phyloP scores from a whole-genome alignment of 2,797 vertebrate species.

The Nannoperca australis region DNA sequence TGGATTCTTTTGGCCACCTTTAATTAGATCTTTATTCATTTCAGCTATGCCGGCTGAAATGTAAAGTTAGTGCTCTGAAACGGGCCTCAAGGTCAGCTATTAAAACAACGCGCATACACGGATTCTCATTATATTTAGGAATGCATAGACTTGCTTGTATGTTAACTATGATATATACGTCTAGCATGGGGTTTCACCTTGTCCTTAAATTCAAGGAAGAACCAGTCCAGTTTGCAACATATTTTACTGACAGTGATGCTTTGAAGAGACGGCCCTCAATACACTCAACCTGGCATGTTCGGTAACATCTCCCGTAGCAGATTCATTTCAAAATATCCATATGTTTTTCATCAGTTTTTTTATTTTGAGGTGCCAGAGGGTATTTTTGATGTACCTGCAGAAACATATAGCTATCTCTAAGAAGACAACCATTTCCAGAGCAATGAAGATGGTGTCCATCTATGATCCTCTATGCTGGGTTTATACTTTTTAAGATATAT shows the following conservation, averaged over 20 bases:
- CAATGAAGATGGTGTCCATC: too few species aligned
- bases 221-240: constrained; percentile 5
- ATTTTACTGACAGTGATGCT: constrained; percentile 48
- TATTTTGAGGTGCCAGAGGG: not conserved
- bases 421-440: not conserved
- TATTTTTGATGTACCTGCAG: not conserved
- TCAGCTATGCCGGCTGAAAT: not conserved
- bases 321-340: not conserved
- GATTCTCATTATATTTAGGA: not conserved
- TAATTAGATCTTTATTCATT: constrained; percentile 30
- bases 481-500: not conserved
- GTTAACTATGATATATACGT: not conserved
- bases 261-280: not conserved
- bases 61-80: not conserved
- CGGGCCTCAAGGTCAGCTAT: not conserved
- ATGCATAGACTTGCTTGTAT: not conserved
- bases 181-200: not conserved
- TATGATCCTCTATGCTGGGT: not conserved
- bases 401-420: not conserved
- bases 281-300: constrained; percentile 31
- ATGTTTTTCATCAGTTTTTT: not conserved
- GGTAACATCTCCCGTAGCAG: not conserved
- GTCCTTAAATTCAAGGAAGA: not conserved
- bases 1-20: constrained; percentile 18
- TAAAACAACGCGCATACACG: not conserved